A percentile compares a stretch with the other conserved stretches of the same genome.
These are phyloP conservation scores for Astropecten irregularis DNA, from an alignment of 53 echinoderm and acorn worm genomes.

Conservation along the genomic window DNA sequence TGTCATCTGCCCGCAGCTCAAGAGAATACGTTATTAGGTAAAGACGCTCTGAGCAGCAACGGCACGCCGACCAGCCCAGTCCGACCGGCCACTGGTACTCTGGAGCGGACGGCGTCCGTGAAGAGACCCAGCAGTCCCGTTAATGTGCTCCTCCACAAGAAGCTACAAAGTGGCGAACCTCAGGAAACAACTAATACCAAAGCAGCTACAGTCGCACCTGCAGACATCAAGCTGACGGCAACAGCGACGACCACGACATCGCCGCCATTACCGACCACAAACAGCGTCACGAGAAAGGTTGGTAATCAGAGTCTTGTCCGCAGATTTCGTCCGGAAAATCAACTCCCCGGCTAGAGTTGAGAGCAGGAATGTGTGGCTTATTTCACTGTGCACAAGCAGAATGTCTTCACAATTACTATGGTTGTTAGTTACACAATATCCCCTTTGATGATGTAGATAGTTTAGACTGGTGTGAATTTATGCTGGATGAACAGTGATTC, in stretches of 20 bases:
- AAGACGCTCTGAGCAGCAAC: constrained; percentile 64
- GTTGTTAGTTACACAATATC: too few relatives aligned
- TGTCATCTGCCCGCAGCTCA: too few relatives aligned
- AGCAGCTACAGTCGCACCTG: constrained; percentile 55
- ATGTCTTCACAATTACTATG: too few relatives aligned
- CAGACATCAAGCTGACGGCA: constrained; percentile 57
- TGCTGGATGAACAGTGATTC: too few relatives aligned
- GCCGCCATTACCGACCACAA: too few relatives aligned
- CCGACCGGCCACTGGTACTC: constrained; percentile 43
- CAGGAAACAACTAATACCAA: constrained; percentile 58
- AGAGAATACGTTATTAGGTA: constrained; percentile 70
- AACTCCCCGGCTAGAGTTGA: too few relatives aligned
- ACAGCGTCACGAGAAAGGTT: constrained; percentile 67
- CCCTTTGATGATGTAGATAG: too few relatives aligned
- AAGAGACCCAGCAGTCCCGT: constrained; percentile 53
- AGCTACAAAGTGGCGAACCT: constrained; percentile 32
- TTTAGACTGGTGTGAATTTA: too few relatives aligned
- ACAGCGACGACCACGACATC: background rate
- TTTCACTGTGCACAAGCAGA: too few relatives aligned
- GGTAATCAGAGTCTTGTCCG: background rate
- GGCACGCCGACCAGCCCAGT: constrained; percentile 68
- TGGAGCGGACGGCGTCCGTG: constrained; percentile 7
- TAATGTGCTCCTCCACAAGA: constrained; percentile 34
- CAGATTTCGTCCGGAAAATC: background rate
- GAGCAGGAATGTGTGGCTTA: too few relatives aligned